Evolutionary conservation across 2,113 vertebrate genomes (phyloP).

Genomic region (Capreolus pygargus): DNA sequence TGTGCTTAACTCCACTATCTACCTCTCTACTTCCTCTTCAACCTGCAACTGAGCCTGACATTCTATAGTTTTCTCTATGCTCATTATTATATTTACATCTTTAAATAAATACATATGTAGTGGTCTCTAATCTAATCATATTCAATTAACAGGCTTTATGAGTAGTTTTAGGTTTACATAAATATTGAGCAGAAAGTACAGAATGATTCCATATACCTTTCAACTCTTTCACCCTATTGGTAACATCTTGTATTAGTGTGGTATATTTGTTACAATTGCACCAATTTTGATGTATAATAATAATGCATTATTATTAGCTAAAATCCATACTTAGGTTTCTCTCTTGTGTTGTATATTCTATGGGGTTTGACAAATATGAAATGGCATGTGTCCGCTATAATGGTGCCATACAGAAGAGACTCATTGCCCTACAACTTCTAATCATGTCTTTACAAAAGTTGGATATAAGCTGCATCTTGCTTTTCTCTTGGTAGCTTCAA

Average conservation of each 20-base stretch:
- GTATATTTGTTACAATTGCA: background rate
- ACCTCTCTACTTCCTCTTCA: background rate
- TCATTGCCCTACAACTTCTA: background rate
- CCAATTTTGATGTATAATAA: background rate
- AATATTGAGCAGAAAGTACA: background rate
- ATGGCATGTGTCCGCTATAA: background rate
- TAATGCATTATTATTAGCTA: background rate
- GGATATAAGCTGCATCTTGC: background rate
- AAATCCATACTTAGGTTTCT: background rate
- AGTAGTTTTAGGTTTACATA: background rate
- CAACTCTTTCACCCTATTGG: background rate
- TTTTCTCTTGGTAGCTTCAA: background rate
- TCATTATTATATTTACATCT: slow-evolving; percentile 7
- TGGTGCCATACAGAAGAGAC: background rate
- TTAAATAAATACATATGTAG: background rate
- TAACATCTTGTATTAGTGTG: background rate
- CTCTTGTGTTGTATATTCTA: background rate
- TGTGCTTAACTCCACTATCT: background rate
- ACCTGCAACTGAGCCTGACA: background rate
- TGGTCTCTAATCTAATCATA: background rate
- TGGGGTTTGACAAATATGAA: background rate
- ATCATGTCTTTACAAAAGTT: background rate
- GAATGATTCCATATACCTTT: background rate
- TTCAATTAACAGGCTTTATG: background rate
- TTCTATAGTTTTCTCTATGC: background rate